Conservation (phyloP, 2,797 vertebrate genomes). For the Ptychobarbus kaznakovi region DNA sequence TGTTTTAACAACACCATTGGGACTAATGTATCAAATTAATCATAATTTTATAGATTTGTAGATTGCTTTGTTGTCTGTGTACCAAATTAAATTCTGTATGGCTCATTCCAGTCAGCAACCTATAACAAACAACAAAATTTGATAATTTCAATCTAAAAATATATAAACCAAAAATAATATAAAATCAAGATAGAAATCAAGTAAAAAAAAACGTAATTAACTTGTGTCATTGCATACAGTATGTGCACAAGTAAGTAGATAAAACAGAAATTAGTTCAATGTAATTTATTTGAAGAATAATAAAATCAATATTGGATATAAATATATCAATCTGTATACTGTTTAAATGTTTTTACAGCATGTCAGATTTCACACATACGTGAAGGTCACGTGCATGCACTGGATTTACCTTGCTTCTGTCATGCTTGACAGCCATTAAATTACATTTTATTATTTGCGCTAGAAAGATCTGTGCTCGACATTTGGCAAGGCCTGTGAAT, state of each 20-base stretch:
- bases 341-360: too few relatives aligned
- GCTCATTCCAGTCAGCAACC: too few relatives aligned
- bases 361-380: background rate
- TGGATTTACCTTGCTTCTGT: background rate
- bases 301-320: background rate
- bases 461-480: background rate
- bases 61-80: background rate
- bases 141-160: too few relatives aligned
- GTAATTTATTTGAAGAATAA: background rate
- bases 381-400: slow-evolving; percentile 1
- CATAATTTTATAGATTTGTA: background rate
- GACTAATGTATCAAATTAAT: background rate
- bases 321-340: background rate
- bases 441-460: background rate
- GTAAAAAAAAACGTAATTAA: background rate
- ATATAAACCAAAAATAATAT: too few relatives aligned
- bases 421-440: background rate
- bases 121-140: too few relatives aligned
- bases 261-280: background rate
- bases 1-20: background rate
- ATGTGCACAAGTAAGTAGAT: background rate
- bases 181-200: background rate
- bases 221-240: too few relatives aligned
- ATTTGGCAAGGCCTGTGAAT: background rate
- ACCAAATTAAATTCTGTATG: too few relatives aligned